These are phyloP conservation scores for Cryptosula pallasiana DNA, from an alignment of 2,888 invertebrate genomes.

Conservation along the genomic window DNA sequence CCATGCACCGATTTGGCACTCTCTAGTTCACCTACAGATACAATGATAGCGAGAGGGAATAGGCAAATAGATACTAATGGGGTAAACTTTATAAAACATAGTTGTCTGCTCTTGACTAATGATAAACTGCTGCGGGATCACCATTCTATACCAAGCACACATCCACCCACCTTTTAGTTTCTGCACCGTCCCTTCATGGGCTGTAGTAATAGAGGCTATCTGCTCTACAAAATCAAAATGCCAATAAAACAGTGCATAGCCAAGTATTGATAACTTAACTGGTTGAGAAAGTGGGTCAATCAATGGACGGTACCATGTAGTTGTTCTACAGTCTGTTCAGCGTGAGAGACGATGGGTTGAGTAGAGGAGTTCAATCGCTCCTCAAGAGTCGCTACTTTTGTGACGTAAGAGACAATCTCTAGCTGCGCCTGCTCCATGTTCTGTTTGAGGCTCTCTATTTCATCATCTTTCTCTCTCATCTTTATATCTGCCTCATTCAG, in stretches of 20 bases:
- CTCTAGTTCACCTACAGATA: too few species aligned
- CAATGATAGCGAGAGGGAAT: too few species aligned
- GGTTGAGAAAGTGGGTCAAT: neutral
- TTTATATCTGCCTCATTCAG: constrained; percentile 40
- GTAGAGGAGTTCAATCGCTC: constrained; percentile 32
- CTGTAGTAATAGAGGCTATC: neutral
- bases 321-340: neutral
- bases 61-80: too few species aligned
- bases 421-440: constrained; percentile 40
- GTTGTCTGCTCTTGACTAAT: too few species aligned
- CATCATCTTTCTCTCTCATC: constrained; percentile 40
- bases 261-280: neutral
- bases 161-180: constrained; percentile 16
- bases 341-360: neutral
- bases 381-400: constrained; percentile 44
- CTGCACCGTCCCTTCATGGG: neutral
- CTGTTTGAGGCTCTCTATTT: constrained; percentile 38
- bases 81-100: too few species aligned
- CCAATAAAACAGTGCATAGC: neutral
- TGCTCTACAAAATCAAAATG: too few species aligned
- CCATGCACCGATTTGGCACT: too few species aligned
- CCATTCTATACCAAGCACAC: too few species aligned
- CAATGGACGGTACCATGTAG: constrained; percentile 7
- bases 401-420: constrained; percentile 42
- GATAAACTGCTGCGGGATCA: too few species aligned